Base-by-base conservation (phyloP, 23 tunicate species). In the Styela plicata region DNA sequence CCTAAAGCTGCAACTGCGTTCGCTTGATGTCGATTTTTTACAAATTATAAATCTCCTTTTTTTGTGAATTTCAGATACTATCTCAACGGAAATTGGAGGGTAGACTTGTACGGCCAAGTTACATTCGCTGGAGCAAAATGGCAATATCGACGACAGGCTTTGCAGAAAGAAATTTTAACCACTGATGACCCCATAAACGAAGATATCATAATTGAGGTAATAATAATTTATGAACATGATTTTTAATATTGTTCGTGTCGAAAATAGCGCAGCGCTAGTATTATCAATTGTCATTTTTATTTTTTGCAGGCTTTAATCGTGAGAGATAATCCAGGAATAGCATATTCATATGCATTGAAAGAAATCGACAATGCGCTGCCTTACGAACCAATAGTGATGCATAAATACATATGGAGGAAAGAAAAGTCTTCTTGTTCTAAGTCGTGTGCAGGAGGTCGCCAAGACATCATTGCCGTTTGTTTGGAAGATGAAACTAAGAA, bases 401-500 rank as follows among this genome's bases (percentile, higher is more conserved):
- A 26, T 30, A 61, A 34, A 2, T 86, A 83, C 57, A 29, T 31
- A 2, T 93, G 98, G 98, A 34, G 69, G 19, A 66, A 69, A 22
- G 74, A 78, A 20, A 70, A 61, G 69, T 65, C 95, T 18, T 64
- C 36, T 28, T 93, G 98, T 36, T 82, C 98, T 2, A 62, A 73
- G 63, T 37, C 89, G 2, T 93, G 98, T 53, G 98, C 93, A 28
- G 98, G 98, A 84, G 98, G 98, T 93, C 80, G 27, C 7, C 93
- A 88, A 62, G 68, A 69, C 5, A 24, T 84, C 21, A 31, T 33
- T 7, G 57, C 71, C 2, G 34, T 57, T 24, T 93, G 98, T 71
- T 7, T 88, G 22, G 53, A 31, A 53, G 85, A 93, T 29, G 83
- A 68, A 36, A 27, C 21, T 13, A 35, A 25, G 21, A 29, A 31